These are phyloP conservation scores for Athalia circularis DNA, from an alignment of 2,888 invertebrate genomes.

Conservation along the genomic window DNA sequence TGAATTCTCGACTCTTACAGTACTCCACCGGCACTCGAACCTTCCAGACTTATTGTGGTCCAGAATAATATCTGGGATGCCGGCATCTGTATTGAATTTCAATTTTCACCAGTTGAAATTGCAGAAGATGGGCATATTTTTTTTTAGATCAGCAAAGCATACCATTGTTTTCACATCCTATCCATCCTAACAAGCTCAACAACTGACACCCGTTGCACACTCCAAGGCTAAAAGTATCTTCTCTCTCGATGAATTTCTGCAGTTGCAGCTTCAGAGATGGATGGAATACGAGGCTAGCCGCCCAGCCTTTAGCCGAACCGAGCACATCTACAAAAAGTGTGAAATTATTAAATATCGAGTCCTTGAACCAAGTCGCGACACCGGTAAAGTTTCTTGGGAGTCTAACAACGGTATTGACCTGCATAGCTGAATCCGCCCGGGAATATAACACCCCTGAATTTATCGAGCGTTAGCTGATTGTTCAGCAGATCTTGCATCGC, in stretches of 20 bases:
- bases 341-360: conserved; percentile 4
- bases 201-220: conserved; percentile 99
- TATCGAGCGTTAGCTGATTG: conserved; percentile 83
- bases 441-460: conserved; percentile 93
- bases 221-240: conserved; percentile 95
- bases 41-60: conserved; percentile 93
- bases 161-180: conserved; percentile 76
- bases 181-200: conserved; percentile 95
- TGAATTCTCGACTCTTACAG: conserved; percentile 83
- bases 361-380: conserved; percentile 4
- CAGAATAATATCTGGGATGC: conserved; percentile 81
- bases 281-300: conserved; percentile 91
- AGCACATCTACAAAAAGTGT: conserved; percentile 83
- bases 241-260: conserved; percentile 81
- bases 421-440: conserved; percentile 99
- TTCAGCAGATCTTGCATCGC: conserved; percentile 93
- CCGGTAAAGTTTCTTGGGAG: conserved; percentile 23
- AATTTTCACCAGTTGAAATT: not conserved
- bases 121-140: not conserved
- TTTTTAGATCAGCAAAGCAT: conserved; percentile 37
- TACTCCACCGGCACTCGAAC: conserved; percentile 85
- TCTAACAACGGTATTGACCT: conserved; percentile 75
- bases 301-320: conserved; percentile 99
- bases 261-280: conserved; percentile 86
- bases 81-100: conserved; percentile 52